A percentile compares a stretch with the other conserved stretches of the same genome.
These are phyloP conservation scores for Selene dorsalis DNA, from an alignment of 2,797 vertebrate species.

Conservation along the genomic window DNA sequence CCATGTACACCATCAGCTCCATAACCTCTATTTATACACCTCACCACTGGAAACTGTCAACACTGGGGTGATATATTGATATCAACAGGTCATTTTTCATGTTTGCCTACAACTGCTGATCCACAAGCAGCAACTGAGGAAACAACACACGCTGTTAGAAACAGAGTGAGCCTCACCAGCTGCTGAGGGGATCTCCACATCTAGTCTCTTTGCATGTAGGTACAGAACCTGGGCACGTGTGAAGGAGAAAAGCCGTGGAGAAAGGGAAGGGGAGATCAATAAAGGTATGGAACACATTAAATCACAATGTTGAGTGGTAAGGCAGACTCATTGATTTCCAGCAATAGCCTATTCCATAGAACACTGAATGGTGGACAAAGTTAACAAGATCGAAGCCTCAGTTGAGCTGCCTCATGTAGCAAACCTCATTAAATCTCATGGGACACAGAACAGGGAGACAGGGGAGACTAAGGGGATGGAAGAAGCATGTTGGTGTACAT, in stretches of 20 bases:
- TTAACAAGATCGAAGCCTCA: constrained; percentile 60
- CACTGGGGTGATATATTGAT: constrained; percentile 42
- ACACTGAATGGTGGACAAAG: constrained; percentile 61
- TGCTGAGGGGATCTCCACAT: constrained; percentile 6
- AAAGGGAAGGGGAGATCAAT: constrained; percentile 57
- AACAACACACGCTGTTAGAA: constrained; percentile 4
- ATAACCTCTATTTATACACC: constrained; percentile 70
- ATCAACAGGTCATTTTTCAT: constrained; percentile 47
- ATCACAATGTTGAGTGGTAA: constrained; percentile 66
- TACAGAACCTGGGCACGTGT: background rate
- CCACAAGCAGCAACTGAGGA: constrained; percentile 1
- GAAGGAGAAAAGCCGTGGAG: constrained; percentile 2
- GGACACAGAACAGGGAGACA: constrained; percentile 14
- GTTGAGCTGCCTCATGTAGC: constrained; percentile 39
- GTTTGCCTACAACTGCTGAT: constrained; percentile 32
- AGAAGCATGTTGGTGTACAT: constrained; percentile 22
- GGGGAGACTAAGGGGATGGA: constrained; percentile 19
- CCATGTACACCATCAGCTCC: constrained; percentile 46
- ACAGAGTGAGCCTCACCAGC: constrained; percentile 2
- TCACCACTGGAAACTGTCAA: constrained; percentile 53
- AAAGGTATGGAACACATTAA: constrained; percentile 63
- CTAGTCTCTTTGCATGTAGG: constrained; percentile 32
- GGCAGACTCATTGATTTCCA: constrained; percentile 70
- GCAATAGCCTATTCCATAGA: constrained; percentile 52
- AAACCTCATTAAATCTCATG: constrained; percentile 57